Base-by-base conservation (phyloP, 2,113 vertebrate genomes). In the Progne subis region DNA sequence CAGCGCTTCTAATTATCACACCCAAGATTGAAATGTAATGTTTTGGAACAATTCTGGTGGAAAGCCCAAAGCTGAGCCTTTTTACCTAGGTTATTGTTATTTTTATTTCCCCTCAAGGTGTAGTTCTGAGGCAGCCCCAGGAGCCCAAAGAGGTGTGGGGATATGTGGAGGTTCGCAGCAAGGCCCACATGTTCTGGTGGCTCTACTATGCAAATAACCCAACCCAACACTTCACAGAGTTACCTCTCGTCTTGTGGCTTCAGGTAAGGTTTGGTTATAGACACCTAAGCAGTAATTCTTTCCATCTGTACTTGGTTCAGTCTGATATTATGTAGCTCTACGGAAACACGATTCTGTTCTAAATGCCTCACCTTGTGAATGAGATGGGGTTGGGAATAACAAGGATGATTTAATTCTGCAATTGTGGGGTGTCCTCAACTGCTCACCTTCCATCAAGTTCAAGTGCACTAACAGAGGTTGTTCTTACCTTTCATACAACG, bases 151-250 rank as follows among this genome's bases (percentile, higher is more conserved):
- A 99, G 76, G 77, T 72, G 5, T 99, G 99, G 99, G 97, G 92
- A 29, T 99, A 99, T 50, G 98, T 99, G 89, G 95, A 98, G 5
- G 98, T 99, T 52, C 98, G 99, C 17, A 97, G 96, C 46, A 98
- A 99, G 60, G 99, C 99, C 12, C 98, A 98, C 97, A 99, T 99
- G 98, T 99, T 99, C 97, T 99, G 99, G 99, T 99, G 99, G 99
- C 98, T 99, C 11, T 99, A 99, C 82, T 98, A 98, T 50, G 98
- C 99, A 12, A 97, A 98, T 63, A 98, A 88, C 76, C 96, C 96
- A 39, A 83, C 97, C 37, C 97, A 97, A 47, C 97, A 97, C 83
- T 98, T 98, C 97, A 95, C 95, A 16, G 94, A 98, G 12, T 94
- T 99, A 55, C 99, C 99, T 28, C 98, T 99, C 31, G 92, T 99